Conservation (phyloP, 2,113 vertebrate species). For the Lampris incognitus region DNA sequence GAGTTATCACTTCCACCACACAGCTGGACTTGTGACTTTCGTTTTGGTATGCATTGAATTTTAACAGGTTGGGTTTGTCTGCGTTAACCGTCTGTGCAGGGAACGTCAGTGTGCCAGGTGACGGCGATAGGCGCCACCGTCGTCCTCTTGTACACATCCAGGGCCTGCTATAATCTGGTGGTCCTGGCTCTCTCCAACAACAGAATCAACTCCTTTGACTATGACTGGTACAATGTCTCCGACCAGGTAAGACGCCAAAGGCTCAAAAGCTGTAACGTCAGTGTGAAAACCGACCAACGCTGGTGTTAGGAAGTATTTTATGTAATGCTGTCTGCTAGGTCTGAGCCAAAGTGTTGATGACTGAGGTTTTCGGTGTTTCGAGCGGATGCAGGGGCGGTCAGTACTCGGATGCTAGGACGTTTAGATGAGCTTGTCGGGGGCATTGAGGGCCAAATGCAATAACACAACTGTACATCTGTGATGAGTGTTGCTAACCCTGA, state of each 20-base stretch:
- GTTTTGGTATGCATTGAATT: background rate
- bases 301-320: too few species aligned
- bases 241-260: slow-evolving; percentile 86
- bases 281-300: background rate
- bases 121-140: slow-evolving; percentile 90
- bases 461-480: too few species aligned
- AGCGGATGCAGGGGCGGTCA: too few species aligned
- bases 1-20: too few species aligned
- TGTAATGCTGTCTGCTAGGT: too few species aligned
- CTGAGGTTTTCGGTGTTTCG: too few species aligned
- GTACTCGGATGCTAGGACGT: too few species aligned
- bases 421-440: too few species aligned
- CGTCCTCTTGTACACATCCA: slow-evolving; percentile 92
- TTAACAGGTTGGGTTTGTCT: slow-evolving; percentile 35
- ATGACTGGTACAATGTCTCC: slow-evolving; percentile 99
- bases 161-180: slow-evolving; percentile 97
- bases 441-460: too few species aligned
- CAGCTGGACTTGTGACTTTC: background rate
- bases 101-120: slow-evolving; percentile 96
- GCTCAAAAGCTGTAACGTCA: background rate
- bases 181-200: slow-evolving; percentile 90
- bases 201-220: slow-evolving; percentile 92
- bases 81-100: slow-evolving; percentile 80
- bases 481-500: too few species aligned
- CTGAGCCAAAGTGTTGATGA: too few species aligned